These are phyloP conservation scores for Cercopithecus mona DNA, from an alignment of 2,113 vertebrate genomes.

Conservation along the genomic window DNA sequence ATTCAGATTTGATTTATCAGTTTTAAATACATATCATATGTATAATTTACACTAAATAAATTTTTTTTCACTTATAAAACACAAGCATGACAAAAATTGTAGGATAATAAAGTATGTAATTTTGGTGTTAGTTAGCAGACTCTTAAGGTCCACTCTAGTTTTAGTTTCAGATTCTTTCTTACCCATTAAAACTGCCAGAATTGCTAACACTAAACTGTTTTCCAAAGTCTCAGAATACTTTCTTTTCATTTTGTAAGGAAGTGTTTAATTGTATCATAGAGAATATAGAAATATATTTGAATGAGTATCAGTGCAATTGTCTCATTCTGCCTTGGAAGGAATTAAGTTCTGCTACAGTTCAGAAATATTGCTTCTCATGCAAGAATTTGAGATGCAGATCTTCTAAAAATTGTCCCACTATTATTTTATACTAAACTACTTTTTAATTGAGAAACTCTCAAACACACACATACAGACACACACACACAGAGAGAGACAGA, in stretches of 20 bases:
- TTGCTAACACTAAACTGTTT: neutral
- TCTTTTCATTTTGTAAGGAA: neutral
- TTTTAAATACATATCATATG: neutral
- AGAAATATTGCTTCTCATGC: neutral
- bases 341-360: neutral
- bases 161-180: neutral
- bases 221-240: neutral
- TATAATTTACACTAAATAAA: neutral
- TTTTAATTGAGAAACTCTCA: neutral
- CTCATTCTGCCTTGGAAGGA: neutral
- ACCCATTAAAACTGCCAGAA: neutral
- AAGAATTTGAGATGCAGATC: neutral
- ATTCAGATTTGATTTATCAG: neutral
- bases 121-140: neutral
- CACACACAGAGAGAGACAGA: rapidly evolving
- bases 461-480: neutral
- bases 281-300: neutral
- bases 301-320: neutral
- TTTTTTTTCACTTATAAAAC: neutral
- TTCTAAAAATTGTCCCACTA: neutral
- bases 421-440: neutral
- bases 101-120: neutral
- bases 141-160: neutral
- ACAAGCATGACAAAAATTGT: neutral
- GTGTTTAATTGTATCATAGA: neutral